Conservation (phyloP, 1,140 invertebrate genomes). For the Arctopsyche grandis region DNA sequence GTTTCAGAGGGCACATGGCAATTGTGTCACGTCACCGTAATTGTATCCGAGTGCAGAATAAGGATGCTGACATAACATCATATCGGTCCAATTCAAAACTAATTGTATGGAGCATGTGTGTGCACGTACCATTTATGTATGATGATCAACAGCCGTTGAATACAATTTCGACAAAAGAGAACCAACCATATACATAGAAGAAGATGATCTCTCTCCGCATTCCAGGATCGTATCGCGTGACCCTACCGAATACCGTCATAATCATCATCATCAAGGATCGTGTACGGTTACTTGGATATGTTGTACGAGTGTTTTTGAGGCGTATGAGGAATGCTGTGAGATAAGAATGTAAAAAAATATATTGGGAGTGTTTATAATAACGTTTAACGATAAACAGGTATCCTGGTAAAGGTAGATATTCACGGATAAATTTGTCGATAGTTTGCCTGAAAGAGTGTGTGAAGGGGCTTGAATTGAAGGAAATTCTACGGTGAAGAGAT, state of each 20-base stretch:
- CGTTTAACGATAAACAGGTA: too few relatives aligned
- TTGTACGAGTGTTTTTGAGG: neutral
- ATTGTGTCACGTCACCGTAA: too few relatives aligned
- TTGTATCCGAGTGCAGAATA: neutral
- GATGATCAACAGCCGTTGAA: too few relatives aligned
- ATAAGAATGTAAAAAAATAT: neutral
- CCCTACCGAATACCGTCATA: neutral
- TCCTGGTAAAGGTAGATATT: too few relatives aligned
- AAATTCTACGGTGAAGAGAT: too few relatives aligned
- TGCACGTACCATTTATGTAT: neutral
- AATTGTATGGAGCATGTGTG: neutral
- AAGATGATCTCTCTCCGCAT: neutral
- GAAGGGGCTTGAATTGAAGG: too few relatives aligned
- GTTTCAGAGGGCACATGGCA: too few relatives aligned
- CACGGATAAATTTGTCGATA: too few relatives aligned
- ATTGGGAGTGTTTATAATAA: neutral
- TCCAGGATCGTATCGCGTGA: slow-evolving; percentile 7
- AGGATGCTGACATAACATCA: slow-evolving; percentile 27
- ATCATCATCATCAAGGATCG: neutral
- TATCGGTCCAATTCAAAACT: neutral
- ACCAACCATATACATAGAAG: neutral
- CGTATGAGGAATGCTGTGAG: neutral
- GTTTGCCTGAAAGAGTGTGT: too few relatives aligned
- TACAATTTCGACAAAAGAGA: neutral
- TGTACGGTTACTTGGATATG: neutral